Evolutionary conservation across 2,888 invertebrate species (phyloP), one percentile per base, ranked within the genome.

Genomic region (Argyra leucocephala): DNA sequence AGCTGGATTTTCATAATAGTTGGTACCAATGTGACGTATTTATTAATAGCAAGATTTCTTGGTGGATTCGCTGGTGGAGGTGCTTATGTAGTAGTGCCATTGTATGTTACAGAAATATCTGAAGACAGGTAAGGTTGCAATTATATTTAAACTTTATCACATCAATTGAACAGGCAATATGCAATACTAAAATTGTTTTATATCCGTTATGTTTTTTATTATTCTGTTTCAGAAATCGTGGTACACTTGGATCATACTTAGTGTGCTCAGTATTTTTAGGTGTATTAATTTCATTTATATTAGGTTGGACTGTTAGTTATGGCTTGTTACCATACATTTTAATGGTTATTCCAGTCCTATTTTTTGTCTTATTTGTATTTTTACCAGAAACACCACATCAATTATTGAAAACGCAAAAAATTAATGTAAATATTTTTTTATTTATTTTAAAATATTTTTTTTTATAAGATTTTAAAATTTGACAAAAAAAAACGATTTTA

Each of bases 351-450:
- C 69, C 74, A 3, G n/a, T 77, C 18, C 5, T 73, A 5, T 78
- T 75, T 67, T 59, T 77, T 6, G 12, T 71, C 0, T 71, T 73
- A 7, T 75, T 78, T 58, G 65, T 71, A 48, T 76, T 75, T 26
- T 70, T 79, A 64, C 79, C 79, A 0, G 79, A 80, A 67, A 78
- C 78, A 3, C 80, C 80, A 2, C 74, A 74, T 65, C 71, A 75
- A 65, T 66, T 80, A 59, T 66, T 75, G 9, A 74, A 72, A 57
- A 63, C 65, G 0, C 73, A 75, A 24, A 74, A 74, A 61, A 26
- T 70, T 5, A 63, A 73, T 70, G 74, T 73, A 64, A 64, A 67
- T 64, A 9, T 3, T 22, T 9, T 4, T n/a, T 36, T 21, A 22
- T 24, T 22, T 26, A 18, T 22, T 6, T 6, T 10, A 31, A 31